A percentile compares a stretch with the other conserved stretches of the same genome.
These are phyloP conservation scores for Andrena bucephala DNA, from an alignment of 2,888 invertebrate genomes.

Conservation along the genomic window DNA sequence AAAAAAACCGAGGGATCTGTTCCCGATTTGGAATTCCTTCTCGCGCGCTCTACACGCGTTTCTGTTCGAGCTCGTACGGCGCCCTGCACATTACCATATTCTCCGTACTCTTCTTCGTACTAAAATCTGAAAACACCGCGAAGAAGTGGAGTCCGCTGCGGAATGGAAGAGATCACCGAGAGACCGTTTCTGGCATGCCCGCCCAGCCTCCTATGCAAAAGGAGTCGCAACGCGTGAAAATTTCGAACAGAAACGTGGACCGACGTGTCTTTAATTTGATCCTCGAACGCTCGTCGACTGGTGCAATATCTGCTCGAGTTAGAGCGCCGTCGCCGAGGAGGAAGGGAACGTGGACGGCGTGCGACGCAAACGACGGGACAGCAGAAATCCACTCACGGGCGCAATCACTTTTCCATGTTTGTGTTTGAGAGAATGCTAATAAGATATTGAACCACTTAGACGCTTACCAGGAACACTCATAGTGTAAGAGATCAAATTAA, in stretches of 20 bases:
- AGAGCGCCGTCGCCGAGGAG: not conserved
- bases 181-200: not conserved
- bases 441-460: conserved; percentile 66
- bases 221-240: no score
- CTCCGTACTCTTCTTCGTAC: not conserved
- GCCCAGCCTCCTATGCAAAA: no score
- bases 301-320: not conserved
- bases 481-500: conserved; percentile 70
- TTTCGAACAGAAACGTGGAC: conserved; percentile 3
- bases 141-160: not conserved
- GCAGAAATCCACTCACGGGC: conserved; percentile 51
- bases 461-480: conserved; percentile 70
- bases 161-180: no score
- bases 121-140: not conserved
- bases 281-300: conserved; percentile 15
- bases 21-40: conserved; percentile 14
- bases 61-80: conserved; percentile 15
- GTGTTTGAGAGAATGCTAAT: conserved; percentile 55
- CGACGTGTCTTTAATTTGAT: conserved; percentile 14
- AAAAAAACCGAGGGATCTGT: conserved; percentile 2
- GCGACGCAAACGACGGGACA: conserved; percentile 24
- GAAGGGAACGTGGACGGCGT: conserved; percentile 9
- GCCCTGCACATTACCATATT: not conserved
- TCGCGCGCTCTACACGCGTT: conserved; percentile 17
- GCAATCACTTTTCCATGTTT: conserved; percentile 53